Percentiles rank a stretch among this genome's conserved stretches.
Evolutionary conservation across 1,140 invertebrate genomes (phyloP).

Genomic region (Panagrolaimus sp.): DNA sequence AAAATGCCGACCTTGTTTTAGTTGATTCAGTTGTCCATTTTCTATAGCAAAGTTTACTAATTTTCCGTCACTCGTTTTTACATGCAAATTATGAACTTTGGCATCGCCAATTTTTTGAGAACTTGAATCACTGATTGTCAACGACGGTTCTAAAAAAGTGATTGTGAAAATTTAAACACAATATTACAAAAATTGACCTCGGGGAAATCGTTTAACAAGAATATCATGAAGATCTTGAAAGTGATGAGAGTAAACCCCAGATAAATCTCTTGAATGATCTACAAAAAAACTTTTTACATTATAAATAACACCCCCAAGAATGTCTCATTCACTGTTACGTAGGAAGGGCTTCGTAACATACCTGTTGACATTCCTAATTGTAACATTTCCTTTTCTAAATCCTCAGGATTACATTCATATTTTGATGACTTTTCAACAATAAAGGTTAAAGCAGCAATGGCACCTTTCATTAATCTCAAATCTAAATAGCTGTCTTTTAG

Average conservation of each 20-base stretch:
- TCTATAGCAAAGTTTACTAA: constrained; percentile 27
- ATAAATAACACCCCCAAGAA: no score
- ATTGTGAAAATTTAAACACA: neutral
- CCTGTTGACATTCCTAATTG: constrained; percentile 33
- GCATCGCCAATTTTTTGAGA: constrained; percentile 15
- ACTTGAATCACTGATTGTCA: neutral
- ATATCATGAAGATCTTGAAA: constrained; percentile 1
- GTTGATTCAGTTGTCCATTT: constrained; percentile 11
- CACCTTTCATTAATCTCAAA: constrained; percentile 32
- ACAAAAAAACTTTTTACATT: neutral
- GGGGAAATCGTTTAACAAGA: constrained; percentile 14
- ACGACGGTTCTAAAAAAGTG: constrained; percentile 21
- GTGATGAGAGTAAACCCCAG: no score
- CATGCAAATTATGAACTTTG: constrained; percentile 15
- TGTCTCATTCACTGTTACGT: no score
- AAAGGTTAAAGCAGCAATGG: constrained; percentile 37
- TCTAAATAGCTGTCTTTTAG: constrained; percentile 18
- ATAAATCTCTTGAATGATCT: constrained; percentile 13
- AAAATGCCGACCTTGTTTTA: constrained; percentile 22
- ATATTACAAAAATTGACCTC: neutral
- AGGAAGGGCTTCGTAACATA: no score
- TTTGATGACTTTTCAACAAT: constrained; percentile 44
- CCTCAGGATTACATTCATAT: constrained; percentile 34
- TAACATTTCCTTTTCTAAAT: constrained; percentile 43
- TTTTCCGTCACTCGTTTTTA: constrained; percentile 22